A percentile compares a stretch with the other conserved stretches of the same genome.
phyloP scores from a whole-genome alignment of 2,888 invertebrate species.

The Netelia melanura region DNA sequence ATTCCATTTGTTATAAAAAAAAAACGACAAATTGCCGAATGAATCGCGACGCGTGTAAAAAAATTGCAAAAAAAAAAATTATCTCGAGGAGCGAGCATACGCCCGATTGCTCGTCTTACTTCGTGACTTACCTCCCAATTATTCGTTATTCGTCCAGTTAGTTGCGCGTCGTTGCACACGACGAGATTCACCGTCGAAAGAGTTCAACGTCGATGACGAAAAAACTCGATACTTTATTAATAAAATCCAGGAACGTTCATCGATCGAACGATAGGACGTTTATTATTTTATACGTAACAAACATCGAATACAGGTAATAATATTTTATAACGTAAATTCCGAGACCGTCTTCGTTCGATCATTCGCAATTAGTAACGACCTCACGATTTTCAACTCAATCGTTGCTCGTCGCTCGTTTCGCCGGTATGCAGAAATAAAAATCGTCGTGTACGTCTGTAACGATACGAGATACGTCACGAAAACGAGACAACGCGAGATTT shows the following conservation, averaged over 20 bases:
- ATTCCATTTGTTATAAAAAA: too few species aligned
- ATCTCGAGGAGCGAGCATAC: not conserved
- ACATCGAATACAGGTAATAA: not conserved
- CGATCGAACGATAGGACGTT: too few species aligned
- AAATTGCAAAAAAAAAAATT: not conserved
- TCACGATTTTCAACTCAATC: conserved; percentile 20
- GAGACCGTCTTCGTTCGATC: conserved; percentile 34
- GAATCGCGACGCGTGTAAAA: not conserved
- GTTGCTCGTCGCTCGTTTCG: not conserved
- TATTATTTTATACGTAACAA: too few species aligned
- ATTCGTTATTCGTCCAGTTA: conserved; percentile 36
- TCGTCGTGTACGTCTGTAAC: not conserved
- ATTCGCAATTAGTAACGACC: conserved; percentile 33
- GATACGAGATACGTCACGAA: not conserved
- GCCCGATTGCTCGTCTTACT: not conserved
- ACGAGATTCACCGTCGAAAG: conserved; percentile 14
- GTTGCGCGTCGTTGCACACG: conserved; percentile 5
- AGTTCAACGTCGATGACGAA: conserved; percentile 9
- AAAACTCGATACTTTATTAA: not conserved
- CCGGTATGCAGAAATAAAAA: not conserved
- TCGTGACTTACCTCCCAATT: conserved; percentile 24
- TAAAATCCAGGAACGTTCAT: not conserved
- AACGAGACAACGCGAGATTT: too few species aligned
- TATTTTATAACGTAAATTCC: conserved; percentile 29
- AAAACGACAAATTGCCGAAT: too few species aligned